Evolutionary conservation across 2,113 vertebrate genomes (phyloP), one percentile per base, ranked within the genome.

Genomic region (Gila orcuttii): DNA sequence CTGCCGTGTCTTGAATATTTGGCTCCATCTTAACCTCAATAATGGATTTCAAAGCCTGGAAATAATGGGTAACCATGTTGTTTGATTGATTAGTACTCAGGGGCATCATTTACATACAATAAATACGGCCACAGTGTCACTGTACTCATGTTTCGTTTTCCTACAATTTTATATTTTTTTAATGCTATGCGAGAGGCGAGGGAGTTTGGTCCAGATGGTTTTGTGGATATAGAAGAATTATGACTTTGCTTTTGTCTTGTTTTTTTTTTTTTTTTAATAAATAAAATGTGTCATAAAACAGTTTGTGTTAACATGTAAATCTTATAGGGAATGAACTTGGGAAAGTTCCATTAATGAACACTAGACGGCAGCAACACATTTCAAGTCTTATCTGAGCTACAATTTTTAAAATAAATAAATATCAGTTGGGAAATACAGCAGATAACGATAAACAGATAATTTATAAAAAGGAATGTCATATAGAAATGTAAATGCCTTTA

Each of bases 271-370:
- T 71, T 85, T 87, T 89, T 4, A 88, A 86, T 85, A 87, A 88
- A 90, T 90, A 90, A 90, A 90, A 90, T 90, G 79, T 88, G 85
- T 88, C 79, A 86, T 66, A 90, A 90, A 85, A 87, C 36, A 12
- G 50, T 33, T 42, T 78, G 71, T 60, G 25, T 6, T 57, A 7
- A 33, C 5, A 28, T 28, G 23, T 77, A 7, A 39, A 39, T 69
- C 3, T 69, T 9, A 10, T 21, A 39, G 33, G 66, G 21, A 23
- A 25, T 33, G 1, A 8, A 23, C 2, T 33, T 4, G 25, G 8
- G 75, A 31, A 45, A 55, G 12, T 82, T 55, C 10, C 42, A 25
- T 82, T 66, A 13, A 4, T 74, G 1, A 50, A 57, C 77, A 50
- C 78, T 64, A 86, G 85, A 62, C 64, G 85, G 55, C 85, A 74